Conservation (phyloP, 1,140 invertebrate species). For the Drosophila simulans region DNA sequence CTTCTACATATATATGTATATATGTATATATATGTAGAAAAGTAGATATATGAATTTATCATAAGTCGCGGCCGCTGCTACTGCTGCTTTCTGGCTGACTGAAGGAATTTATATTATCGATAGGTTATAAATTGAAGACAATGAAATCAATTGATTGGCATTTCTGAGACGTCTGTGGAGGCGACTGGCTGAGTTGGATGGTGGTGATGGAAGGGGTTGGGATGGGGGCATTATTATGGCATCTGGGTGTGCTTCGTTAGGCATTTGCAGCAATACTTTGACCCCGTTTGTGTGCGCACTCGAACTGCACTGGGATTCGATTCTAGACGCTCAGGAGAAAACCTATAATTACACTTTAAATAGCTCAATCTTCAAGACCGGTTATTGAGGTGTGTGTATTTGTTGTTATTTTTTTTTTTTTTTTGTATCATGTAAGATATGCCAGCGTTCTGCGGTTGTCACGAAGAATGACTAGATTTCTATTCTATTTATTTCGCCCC, state of each 20-base stretch:
- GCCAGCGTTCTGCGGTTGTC: neutral
- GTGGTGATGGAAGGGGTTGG: neutral
- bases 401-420: too few relatives aligned
- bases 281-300: constrained; percentile 58
- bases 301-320: constrained; percentile 27
- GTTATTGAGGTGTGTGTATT: constrained; percentile 33
- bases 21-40: too few relatives aligned
- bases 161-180: constrained; percentile 51
- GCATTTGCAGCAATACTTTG: constrained; percentile 70
- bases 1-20: neutral
- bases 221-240: constrained; percentile 44
- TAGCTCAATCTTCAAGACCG: constrained; percentile 77
- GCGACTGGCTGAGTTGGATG: constrained; percentile 1
- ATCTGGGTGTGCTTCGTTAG: constrained; percentile 47
- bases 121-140: constrained; percentile 82
- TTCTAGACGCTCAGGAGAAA: constrained; percentile 35
- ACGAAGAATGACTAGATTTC: constrained; percentile 24
- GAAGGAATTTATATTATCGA: constrained; percentile 79
- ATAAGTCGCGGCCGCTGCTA: constrained; percentile 36
- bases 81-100: constrained; percentile 40
- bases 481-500: constrained; percentile 28
- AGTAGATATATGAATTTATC: constrained; percentile 45
- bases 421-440: neutral
- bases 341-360: constrained; percentile 71
- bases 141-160: constrained; percentile 83